Base-by-base conservation (phyloP, 2,113 vertebrate species). In the Accipiter virgatus region DNA sequence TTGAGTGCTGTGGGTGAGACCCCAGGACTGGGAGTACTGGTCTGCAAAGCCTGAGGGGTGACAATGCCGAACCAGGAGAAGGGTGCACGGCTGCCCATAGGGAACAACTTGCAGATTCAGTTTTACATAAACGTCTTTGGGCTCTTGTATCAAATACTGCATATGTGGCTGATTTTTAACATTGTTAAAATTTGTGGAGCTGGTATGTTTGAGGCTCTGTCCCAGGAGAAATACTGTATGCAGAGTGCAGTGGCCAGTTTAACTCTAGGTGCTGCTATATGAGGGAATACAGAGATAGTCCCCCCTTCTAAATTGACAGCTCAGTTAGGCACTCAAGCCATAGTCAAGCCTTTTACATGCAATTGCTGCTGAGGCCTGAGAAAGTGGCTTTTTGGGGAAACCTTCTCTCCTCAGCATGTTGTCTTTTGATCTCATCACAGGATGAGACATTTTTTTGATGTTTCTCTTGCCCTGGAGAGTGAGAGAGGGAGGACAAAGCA, bases 21-120 rank as follows among this genome's bases (percentile, higher is more conserved):
- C 13, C 17, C 36, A 52, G 84, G 34, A 58, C 70, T 85, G 50
- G 19, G 22, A 78, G 34, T 53, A 19, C 36, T 73, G 48, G 10
- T 81, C 34, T 86, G 50, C 67, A 73, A 72, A 55, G 53, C 20
- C 43, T 47, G 27, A 5, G 5, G 38, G 10, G 27, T 10, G 14
- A 17, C 25, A 52, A 77, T 40, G 50, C 36, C 0, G 2, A 55
- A 31, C 6, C 34, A 77, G 47, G 22, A 72, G 53, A 11, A 73
- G 21, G 6, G 11, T 67, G 26, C 36, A 20, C 50, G 72, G 12
- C 77, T 93, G 56, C 25, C 66, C 3, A 0, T 12, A 65, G 27
- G 50, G 42, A 87, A 17, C 0, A 0, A n/a, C 16, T 71, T 85
- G 10, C 22, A 63, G 20, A 16, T 53, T 70, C 3, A 3, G 6